Evolutionary conservation across 2,797 vertebrate genomes (phyloP), one percentile per base, ranked within the genome.

Genomic region (Columba guinea): DNA sequence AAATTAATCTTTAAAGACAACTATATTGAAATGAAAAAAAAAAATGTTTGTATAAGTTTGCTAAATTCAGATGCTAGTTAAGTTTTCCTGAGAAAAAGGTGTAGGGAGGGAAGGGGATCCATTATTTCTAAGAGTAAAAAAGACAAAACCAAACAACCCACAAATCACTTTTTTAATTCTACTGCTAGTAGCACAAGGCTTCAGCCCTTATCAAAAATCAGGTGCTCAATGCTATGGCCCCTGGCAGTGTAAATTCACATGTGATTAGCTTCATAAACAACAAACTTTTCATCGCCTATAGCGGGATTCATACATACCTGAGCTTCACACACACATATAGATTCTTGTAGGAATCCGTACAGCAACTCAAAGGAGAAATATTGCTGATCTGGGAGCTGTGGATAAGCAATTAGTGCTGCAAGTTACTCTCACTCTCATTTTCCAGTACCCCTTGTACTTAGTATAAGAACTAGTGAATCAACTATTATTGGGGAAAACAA

Each of bases 1-100:
- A 90, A 95, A 96, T 88, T n/a, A 4, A 79, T 86, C 87, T 88
- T 93, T 75, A 84, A 85, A 83, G 89, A 89, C 82, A 95, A 83
- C 69, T 77, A 41, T 49, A 89, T 12, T 55, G 76, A 87, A 94
- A 87, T 37, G 7, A 82, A 93, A 93, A 37, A 93, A 37, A 95
- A 46, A 95, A 82, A 77, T 10, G 27, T 27, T 60, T 84, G 70
- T 59, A 41, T 44, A 77, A 85, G 53, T 51, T 89, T 82, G n/a
- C 44, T 63, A 49, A 77, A 83, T 58, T 60, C 49, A 92, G 21
- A 62, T 8, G 49, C 52, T 82, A 32, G 10, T 49, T 44, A 48
- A 24, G 27, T 52, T 83, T 80, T 92, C 17, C 49, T 58, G 20
- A 85, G 49, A 93, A 91, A 26, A 58, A 63, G 60, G 41, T 19